phyloP scores from a whole-genome alignment of 2,888 invertebrate genomes.

The Drosophila emarginata region DNA sequence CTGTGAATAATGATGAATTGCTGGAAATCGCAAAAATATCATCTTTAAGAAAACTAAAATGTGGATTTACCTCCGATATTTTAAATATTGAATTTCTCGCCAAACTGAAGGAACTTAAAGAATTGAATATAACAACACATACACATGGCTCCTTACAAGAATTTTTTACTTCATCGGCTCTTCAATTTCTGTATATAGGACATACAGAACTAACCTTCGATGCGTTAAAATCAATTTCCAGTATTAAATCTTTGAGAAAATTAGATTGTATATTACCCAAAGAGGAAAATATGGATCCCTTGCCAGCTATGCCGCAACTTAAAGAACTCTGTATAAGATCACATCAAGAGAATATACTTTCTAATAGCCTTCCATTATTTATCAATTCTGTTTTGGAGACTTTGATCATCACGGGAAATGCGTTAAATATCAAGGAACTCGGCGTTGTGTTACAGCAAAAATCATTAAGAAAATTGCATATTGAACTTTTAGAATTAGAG shows the following conservation, averaged over 20 bases:
- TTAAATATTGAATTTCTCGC: background rate
- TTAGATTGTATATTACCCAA: background rate
- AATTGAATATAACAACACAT: background rate
- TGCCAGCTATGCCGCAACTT: no score
- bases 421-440: background rate
- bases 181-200: background rate
- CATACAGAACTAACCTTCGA: background rate
- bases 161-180: background rate
- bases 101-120: background rate
- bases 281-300: no score
- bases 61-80: background rate
- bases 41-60: background rate
- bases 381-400: background rate
- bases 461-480: background rate
- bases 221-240: background rate
- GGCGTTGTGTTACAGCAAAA: background rate
- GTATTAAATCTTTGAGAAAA: background rate
- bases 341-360: background rate
- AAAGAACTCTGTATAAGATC: background rate
- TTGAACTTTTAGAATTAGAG: fast-evolving
- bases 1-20: background rate
- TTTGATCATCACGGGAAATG: background rate
- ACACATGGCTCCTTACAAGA: background rate
- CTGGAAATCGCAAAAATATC: background rate
- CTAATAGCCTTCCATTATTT: background rate